phyloP scores from a whole-genome alignment of 2,797 vertebrate species.

The Falco cherrug region DNA sequence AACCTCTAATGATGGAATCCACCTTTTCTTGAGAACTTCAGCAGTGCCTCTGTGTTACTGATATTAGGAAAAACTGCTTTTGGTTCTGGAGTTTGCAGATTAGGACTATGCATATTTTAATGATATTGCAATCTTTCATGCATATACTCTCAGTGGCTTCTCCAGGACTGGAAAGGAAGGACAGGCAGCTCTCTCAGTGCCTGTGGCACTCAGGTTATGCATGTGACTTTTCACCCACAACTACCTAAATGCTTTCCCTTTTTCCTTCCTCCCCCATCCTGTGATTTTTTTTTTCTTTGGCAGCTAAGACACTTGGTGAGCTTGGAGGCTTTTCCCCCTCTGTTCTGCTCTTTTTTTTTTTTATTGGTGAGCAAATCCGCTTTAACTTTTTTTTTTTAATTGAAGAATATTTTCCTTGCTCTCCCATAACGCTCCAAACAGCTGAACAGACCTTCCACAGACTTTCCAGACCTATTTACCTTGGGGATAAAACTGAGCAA shows the following conservation, averaged over 20 bases:
- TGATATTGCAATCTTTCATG: not conserved
- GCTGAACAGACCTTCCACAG: not conserved
- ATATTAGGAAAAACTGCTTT: not conserved
- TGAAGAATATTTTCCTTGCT: not conserved
- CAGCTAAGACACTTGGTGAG: not conserved
- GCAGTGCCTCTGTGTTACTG: not conserved
- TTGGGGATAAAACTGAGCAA: not conserved
- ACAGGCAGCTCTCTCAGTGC: not conserved
- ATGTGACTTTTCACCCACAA: not conserved
- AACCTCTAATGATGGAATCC: not conserved
- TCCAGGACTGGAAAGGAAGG: not conserved
- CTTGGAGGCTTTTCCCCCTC: not conserved
- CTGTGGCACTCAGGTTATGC: not conserved
- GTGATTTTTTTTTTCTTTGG: not conserved
- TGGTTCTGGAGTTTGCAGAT: not conserved
- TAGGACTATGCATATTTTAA: not conserved
- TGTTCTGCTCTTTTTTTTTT: not conserved
- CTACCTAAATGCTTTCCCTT: not conserved
- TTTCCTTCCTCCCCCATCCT: not conserved
- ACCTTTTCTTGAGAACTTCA: not conserved
- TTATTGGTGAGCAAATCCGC: not conserved
- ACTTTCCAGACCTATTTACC: not conserved
- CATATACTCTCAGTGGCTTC: not conserved
- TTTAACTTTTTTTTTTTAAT: not conserved
- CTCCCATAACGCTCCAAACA: not conserved